Percentiles rank a stretch among this genome's conserved stretches.
These are phyloP conservation scores for Phthorimaea operculella DNA, from an alignment of 1,140 invertebrate genomes.

Conservation along the genomic window DNA sequence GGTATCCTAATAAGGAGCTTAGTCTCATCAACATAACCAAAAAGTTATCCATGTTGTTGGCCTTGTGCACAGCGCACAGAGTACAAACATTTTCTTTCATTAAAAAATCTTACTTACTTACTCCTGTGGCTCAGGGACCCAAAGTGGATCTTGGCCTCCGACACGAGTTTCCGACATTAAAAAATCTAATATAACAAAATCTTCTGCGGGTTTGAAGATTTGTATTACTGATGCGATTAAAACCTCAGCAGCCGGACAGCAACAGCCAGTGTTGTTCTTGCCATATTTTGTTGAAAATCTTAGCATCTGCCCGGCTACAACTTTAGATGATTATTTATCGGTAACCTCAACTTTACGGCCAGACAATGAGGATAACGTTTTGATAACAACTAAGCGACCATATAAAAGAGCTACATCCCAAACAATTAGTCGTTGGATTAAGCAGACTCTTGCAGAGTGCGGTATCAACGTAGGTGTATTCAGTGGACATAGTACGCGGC, in stretches of 20 bases:
- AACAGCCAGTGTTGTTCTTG: background rate
- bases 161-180: no score
- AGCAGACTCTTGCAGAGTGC: conserved; percentile 15
- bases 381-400: conserved; percentile 15
- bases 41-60: conserved; percentile 21
- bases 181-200: conserved; percentile 5
- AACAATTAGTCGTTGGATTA: conserved; percentile 30
- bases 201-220: conserved; percentile 12
- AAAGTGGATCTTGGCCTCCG: no score
- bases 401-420: conserved; percentile 16
- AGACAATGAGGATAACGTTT: conserved; percentile 13
- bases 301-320: conserved; percentile 5
- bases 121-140: no score
- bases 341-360: background rate
- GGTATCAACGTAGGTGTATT: conserved; percentile 22
- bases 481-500: conserved; percentile 26
- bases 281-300: conserved; percentile 3
- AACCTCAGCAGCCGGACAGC: conserved; percentile 1
- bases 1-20: conserved; percentile 12
- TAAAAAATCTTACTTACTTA: conserved; percentile 15
- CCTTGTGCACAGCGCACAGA: conserved; percentile 24
- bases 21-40: conserved; percentile 12
- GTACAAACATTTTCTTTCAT: conserved; percentile 28
- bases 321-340: conserved; percentile 5
- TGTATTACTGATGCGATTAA: conserved; percentile 5